Conservation (phyloP, 2,797 vertebrate species). For the Natrix natrix region DNA sequence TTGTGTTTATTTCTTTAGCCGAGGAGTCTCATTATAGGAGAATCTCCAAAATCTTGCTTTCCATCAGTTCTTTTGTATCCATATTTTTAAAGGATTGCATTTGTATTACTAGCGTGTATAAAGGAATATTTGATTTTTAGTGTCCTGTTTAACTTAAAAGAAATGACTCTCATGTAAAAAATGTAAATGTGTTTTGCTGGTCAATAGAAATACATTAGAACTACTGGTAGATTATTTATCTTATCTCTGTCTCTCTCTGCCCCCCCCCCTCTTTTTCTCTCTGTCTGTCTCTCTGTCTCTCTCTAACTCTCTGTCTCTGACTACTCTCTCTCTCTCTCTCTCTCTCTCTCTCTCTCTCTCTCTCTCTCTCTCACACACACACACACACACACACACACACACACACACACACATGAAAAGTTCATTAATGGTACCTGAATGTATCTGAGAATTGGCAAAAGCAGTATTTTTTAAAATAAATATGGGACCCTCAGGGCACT, state of each 20-base stretch:
- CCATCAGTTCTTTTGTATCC: neutral
- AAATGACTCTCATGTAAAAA: neutral
- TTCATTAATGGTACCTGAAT: conserved; percentile 1
- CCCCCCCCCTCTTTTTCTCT: too few relatives aligned
- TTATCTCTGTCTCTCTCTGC: neutral
- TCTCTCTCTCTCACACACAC: neutral
- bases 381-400: neutral
- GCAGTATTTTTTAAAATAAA: neutral
- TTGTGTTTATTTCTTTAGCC: neutral
- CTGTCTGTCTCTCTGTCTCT: too few relatives aligned
- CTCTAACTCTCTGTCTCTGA: too few relatives aligned
- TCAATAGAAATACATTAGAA: neutral
- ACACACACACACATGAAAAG: neutral
- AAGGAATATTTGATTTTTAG: neutral
- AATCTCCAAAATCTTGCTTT: neutral
- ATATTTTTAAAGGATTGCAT: too few relatives aligned
- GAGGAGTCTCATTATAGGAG: neutral
- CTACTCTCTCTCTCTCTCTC: too few relatives aligned
- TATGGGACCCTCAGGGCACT: neutral
- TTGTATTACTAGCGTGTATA: neutral
- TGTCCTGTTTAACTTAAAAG: neutral
- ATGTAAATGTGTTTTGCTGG: neutral
- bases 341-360: neutral
- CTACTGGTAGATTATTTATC: neutral
- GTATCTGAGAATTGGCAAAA: neutral